Percentiles rank a stretch among this genome's conserved stretches.
Evolutionary conservation across 2,797 vertebrate genomes (phyloP).

Genomic region (Capromys pilorides): DNA sequence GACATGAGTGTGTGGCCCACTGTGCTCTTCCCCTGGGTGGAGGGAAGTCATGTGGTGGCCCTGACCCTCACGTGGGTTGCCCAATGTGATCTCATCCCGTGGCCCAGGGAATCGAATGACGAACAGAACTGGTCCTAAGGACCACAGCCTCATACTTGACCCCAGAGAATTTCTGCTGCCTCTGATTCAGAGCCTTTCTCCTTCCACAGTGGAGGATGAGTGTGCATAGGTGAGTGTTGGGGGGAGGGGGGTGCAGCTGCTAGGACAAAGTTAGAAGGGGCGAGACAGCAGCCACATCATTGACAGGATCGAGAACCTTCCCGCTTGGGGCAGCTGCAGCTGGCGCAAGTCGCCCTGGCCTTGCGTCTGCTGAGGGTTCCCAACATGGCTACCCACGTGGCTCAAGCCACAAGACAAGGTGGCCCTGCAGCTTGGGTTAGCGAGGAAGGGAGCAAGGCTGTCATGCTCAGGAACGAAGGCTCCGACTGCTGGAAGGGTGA

Average conservation of each 20-base stretch:
- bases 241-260: rapidly evolving
- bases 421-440: background rate
- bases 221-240: background rate
- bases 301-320: background rate
- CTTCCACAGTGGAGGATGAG: background rate
- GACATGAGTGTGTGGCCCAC: rapidly evolving
- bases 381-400: background rate
- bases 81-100: rapidly evolving
- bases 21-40: too few relatives aligned
- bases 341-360: background rate
- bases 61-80: background rate
- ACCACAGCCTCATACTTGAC: too few relatives aligned
- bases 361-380: background rate
- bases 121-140: too few relatives aligned
- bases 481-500: background rate
- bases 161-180: too few relatives aligned
- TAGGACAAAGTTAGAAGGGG: background rate
- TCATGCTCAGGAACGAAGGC: background rate
- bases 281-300: background rate
- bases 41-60: rapidly evolving
- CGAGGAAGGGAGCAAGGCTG: background rate
- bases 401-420: background rate
- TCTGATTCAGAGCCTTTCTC: too few relatives aligned
- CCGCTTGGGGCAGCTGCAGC: background rate
- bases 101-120: rapidly evolving